These are phyloP conservation scores for Lamellibrachia columna DNA, from an alignment of 2,888 invertebrate species.

Conservation along the genomic window DNA sequence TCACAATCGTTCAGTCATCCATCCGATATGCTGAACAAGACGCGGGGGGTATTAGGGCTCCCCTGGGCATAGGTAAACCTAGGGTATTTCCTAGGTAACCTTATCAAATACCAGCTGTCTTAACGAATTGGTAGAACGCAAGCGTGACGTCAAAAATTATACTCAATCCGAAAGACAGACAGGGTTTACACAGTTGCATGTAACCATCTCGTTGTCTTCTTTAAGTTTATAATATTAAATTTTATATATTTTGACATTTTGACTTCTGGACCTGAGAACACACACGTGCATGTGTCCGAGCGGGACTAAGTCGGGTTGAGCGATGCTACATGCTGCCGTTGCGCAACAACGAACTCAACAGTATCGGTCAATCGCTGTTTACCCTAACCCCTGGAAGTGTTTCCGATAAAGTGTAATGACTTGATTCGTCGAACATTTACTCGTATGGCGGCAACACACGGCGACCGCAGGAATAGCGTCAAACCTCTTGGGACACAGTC, in stretches of 20 bases:
- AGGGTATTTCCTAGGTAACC: not conserved
- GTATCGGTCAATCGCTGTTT: not conserved
- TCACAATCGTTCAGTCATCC: not conserved
- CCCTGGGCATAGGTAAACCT: not conserved
- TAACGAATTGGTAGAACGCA: not conserved
- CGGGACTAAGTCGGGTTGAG: no score
- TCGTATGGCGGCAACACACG: not conserved
- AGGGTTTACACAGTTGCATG: no score
- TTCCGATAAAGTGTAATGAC: not conserved
- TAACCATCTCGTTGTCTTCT: no score
- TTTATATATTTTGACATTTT: no score
- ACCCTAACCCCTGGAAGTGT: not conserved
- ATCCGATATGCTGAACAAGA: not conserved
- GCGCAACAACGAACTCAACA: constrained; percentile 1
- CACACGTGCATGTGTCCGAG: no score
- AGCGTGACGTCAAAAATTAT: not conserved
- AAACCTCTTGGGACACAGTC: not conserved
- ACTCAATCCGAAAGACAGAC: not conserved
- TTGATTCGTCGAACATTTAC: not conserved
- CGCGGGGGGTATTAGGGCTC: not conserved
- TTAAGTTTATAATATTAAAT: no score
- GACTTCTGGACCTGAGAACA: no score
- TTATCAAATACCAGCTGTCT: constrained; percentile 16
- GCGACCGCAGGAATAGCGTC: not conserved
- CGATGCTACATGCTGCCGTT: not conserved